Base-by-base conservation (phyloP, 2,888 invertebrate genomes). In the Selenia dentaria region DNA sequence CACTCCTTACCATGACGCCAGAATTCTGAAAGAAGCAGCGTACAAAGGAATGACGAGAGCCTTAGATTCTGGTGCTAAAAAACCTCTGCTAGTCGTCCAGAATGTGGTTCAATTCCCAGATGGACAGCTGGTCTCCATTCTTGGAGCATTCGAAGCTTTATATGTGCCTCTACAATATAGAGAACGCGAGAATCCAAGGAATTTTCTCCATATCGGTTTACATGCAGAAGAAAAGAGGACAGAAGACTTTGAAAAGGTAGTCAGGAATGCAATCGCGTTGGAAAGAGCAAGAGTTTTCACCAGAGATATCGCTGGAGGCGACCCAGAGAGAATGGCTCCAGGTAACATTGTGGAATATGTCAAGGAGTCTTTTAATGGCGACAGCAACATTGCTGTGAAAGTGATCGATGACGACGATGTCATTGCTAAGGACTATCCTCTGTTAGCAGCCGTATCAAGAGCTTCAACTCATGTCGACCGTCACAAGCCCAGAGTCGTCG, bases 321-420 rank as follows among this genome's bases (percentile, higher is more conserved):
- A 98, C 72, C 97, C 98, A 0, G 97, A 97, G 70, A 91, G 97
- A 45, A 98, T 98, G 97, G 92, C 96, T 0, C 95, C 98, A 0
- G 93, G 93, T 0, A 92, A 92, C 28, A 94, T 96, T 0, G 96
- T 94, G n/a, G 92, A 94, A 37, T 97, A 97, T 72, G 91, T 98
- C 0, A 88, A 87, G 40, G 76, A 92, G 1, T 68, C 93, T 0
- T 96, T 97, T 64, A 70, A 77, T 10, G 85, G 83, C 0, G 92
- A 80, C 31, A 76, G 94, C 3, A 91, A 92, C 46, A 91, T 97
- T 12, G 92, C 92, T 35, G 83, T 96, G 0, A 89, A 89, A 18
- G 90, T 95, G 0, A 87, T 95, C n/a, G 91, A 91, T 22, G 93
- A 95, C 63, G 84, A 90, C 8, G 73, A 87, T 0, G 77, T 80